Evolutionary conservation across 2,888 invertebrate species (phyloP), one percentile per base, ranked within the genome.

Genomic region (Xylota sylvarum): DNA sequence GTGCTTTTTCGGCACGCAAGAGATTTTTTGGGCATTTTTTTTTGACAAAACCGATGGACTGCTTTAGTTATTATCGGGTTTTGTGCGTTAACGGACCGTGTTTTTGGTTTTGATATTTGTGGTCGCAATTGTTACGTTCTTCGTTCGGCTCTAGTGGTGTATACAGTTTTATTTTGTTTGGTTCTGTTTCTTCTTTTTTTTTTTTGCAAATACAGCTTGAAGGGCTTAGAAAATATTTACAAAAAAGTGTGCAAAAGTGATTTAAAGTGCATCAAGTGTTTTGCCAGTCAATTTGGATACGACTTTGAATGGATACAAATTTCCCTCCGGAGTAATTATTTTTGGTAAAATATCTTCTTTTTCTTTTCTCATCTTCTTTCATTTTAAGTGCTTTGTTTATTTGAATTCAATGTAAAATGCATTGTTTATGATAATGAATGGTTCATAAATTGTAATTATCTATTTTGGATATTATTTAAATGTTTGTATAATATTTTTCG

Each of bases 51-150:
- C 60, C 62, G 35, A 69, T 82, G 52, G 76, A 72, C 76, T 85
- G 86, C 73, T 86, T 86, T 86, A 86, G 86, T 86, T 86, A 73
- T 82, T 86, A 82, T 86, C 82, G 77, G 77, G 77, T 82, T 86
- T 78, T 62, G 86, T 77, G 76, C 81, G 82, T 86, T 82, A 73
- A 82, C 82, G 86, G 86, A 82, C 67, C 77, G 77, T 35, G 46
- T 46, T 69, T 70, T 65, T 65, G 32, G 48, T 43, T n/a, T n/a
- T 23, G 9, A 50, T 37, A 74, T 69, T 50, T 17, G 58, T 62
- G 27, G 7, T 56, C 56, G 76, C 80, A 52, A 55, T 65, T 65
- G 14, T 12, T 52, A 27, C 6, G 9, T 30, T 10, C 43, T 30
- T 10, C 43, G 10, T 37, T 37, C 23, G 23, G 23, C 23, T 23